phyloP scores from a whole-genome alignment of 1,140 invertebrate species.

The Ganaspis sp. region DNA sequence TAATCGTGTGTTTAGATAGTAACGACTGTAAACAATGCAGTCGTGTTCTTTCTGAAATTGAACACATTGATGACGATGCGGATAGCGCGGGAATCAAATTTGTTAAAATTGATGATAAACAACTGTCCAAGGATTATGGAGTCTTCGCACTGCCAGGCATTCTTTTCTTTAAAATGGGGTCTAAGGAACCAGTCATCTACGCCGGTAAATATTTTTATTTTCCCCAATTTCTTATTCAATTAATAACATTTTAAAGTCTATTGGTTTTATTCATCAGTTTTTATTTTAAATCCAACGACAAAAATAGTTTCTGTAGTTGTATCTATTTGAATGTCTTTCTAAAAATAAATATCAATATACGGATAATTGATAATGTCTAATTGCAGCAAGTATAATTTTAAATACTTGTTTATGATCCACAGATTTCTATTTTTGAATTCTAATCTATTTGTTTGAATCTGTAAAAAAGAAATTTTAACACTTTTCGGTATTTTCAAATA shows the following conservation, averaged over 20 bases:
- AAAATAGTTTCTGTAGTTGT: slow-evolving; percentile 13
- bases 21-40: slow-evolving; percentile 96
- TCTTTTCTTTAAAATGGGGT: slow-evolving; percentile 91
- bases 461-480: no score
- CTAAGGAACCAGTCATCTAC: slow-evolving; percentile 94
- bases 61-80: slow-evolving; percentile 95
- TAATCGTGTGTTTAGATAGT: slow-evolving; percentile 84
- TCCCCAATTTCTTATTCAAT: slow-evolving; percentile 4
- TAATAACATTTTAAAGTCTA: no score
- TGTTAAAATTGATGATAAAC: slow-evolving; percentile 93
- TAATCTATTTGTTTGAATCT: no score
- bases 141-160: slow-evolving; percentile 93
- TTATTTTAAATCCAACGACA: no score
- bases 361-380: no score
- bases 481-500: no score
- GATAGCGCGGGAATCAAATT: slow-evolving; percentile 95
- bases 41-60: slow-evolving; percentile 90
- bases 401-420: no score
- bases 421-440: no score
- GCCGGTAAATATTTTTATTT: slow-evolving; percentile 80
- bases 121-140: slow-evolving; percentile 90
- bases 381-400: no score
- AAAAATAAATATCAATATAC: no score
- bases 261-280: no score
- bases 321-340: no score